A percentile compares a stretch with the other conserved stretches of the same genome.
Conservation (phyloP, 2,888 invertebrate genomes). For the Dicranocentrus wangi region DNA sequence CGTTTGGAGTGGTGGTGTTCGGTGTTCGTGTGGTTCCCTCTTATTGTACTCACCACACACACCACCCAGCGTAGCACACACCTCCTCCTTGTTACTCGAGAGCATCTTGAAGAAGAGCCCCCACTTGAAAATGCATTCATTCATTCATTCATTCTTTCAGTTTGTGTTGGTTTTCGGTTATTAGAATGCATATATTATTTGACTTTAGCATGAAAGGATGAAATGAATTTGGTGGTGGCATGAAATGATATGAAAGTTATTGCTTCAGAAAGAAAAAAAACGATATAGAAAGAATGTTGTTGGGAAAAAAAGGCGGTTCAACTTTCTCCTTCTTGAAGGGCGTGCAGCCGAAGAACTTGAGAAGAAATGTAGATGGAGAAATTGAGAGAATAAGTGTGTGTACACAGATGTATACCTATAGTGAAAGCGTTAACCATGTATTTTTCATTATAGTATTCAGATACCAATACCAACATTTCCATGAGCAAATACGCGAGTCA, state of each 20-base stretch:
- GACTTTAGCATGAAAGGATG: constrained; percentile 19
- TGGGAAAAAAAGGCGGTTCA: constrained; percentile 31
- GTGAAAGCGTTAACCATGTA: neutral
- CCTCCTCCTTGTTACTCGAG: no score
- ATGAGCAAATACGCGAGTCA: no score
- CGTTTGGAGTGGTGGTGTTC: no score
- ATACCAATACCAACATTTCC: no score
- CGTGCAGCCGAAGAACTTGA: constrained; percentile 37
- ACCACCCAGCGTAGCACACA: no score
- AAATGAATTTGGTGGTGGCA: constrained; percentile 36
- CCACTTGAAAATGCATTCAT: constrained; percentile 34
- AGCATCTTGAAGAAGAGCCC: no score
- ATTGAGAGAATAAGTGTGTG: neutral
- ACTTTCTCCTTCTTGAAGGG: constrained; percentile 53
- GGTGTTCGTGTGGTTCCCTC: no score
- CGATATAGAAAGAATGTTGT: neutral
- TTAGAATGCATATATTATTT: constrained; percentile 3
- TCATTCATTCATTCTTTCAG: no score
- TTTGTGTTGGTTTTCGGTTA: no score
- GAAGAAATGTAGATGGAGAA: no score
- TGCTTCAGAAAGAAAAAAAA: constrained; percentile 9
- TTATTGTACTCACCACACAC: no score
- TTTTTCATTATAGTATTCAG: constrained; percentile 26
- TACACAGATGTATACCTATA: no score
- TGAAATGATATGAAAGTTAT: neutral